Evolutionary conservation across 2,113 vertebrate genomes (phyloP).

Genomic region (Canis aureus): DNA sequence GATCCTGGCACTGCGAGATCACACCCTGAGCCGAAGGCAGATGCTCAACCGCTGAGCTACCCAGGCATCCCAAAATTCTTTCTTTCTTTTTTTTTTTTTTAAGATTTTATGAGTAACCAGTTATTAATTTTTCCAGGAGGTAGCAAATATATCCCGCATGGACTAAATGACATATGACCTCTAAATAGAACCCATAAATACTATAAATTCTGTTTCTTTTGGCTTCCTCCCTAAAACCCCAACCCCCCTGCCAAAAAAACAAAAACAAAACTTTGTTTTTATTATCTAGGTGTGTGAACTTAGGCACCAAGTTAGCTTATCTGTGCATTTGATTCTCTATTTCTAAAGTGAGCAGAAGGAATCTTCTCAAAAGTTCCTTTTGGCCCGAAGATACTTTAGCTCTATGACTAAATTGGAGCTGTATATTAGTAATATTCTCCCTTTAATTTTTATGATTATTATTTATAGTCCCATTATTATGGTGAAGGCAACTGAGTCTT

Average conservation of each 20-base stretch:
- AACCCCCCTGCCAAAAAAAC: fast-evolving
- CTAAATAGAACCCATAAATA: background rate
- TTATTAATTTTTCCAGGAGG: slow-evolving; percentile 13
- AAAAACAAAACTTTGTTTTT: background rate
- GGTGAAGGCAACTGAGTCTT: background rate
- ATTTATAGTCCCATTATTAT: slow-evolving; percentile 10
- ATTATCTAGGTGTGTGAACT: background rate
- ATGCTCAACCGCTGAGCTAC: too few relatives aligned
- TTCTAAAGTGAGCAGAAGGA: slow-evolving; percentile 20
- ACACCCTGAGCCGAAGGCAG: too few relatives aligned
- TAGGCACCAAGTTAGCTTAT: slow-evolving; percentile 38
- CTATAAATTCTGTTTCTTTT: background rate
- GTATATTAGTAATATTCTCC: background rate
- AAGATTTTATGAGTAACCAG: background rate
- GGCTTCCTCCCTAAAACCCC: background rate
- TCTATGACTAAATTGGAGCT: background rate
- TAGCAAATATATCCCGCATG: background rate
- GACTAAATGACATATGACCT: background rate
- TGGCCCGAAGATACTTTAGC: background rate
- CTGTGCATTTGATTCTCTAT: background rate
- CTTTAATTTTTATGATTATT: slow-evolving; percentile 10
- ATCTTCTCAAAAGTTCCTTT: slow-evolving; percentile 8
- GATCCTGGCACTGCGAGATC: too few relatives aligned
- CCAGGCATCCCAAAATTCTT: too few relatives aligned
- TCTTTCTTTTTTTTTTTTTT: too few relatives aligned